phyloP scores from a whole-genome alignment of 2,888 invertebrate genomes.

The Escarpia spicata region DNA sequence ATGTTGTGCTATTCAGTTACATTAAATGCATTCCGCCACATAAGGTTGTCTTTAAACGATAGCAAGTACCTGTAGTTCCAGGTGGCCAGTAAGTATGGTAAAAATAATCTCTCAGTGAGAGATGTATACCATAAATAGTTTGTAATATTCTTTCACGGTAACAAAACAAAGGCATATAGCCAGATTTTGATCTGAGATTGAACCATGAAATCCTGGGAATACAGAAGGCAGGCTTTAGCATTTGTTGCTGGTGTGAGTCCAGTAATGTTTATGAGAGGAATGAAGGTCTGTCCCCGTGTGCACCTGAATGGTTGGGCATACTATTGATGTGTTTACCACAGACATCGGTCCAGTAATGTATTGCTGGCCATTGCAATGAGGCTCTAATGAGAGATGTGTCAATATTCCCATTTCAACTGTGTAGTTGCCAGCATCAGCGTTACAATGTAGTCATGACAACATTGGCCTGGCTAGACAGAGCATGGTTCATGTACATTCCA shows the following conservation, averaged over 20 bases:
- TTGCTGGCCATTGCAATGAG: background rate
- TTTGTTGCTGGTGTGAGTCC: background rate
- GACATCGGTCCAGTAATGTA: background rate
- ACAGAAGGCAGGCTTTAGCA: background rate
- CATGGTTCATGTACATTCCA: no score
- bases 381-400: background rate
- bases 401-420: slow-evolving; percentile 2
- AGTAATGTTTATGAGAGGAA: background rate
- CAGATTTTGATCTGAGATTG: no score
- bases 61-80: no score
- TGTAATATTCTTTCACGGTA: no score
- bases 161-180: no score
- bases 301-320: no score
- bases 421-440: background rate
- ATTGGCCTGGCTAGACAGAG: background rate
- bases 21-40: background rate
- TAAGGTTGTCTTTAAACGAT: no score
- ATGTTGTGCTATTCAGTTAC: background rate
- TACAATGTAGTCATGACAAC: background rate
- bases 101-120: no score
- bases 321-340: background rate
- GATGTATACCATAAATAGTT: no score
- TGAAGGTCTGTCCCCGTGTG: background rate
- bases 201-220: no score
- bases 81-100: no score